A percentile compares a stretch with the other conserved stretches of the same genome.
phyloP scores from a whole-genome alignment of 2,113 vertebrate genomes.

The Pholis gunnellus region DNA sequence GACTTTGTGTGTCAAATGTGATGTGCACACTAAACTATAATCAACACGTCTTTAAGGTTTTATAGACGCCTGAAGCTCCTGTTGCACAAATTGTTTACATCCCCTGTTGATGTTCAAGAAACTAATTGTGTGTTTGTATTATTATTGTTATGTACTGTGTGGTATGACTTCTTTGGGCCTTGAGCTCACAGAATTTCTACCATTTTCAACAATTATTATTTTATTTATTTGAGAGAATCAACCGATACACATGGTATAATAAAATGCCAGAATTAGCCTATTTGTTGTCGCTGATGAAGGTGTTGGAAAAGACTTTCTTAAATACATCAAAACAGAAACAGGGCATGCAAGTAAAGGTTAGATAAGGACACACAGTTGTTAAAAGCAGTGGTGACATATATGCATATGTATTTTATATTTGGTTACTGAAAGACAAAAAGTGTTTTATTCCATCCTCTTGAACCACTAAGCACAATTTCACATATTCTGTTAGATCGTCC shows the following conservation, averaged over 20 bases:
- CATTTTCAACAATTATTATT: background rate
- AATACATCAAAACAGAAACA: no score
- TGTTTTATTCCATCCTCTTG: no score
- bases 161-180: background rate
- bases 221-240: background rate
- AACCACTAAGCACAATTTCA: no score
- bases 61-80: background rate
- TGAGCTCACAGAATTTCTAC: background rate
- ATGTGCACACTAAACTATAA: background rate
- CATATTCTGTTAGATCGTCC: background rate
- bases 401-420: no score
- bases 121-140: background rate
- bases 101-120: background rate
- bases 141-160: background rate
- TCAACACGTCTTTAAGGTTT: background rate
- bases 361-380: no score
- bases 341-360: no score
- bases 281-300: no score
- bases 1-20: conserved; percentile 63
- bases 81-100: background rate
- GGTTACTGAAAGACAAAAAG: no score
- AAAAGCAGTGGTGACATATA: background rate
- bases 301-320: no score
- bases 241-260: no score
- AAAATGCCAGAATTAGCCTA: no score